Base-by-base conservation (phyloP, 2,888 invertebrate species). In the Hirtodrosophila alboralis region DNA sequence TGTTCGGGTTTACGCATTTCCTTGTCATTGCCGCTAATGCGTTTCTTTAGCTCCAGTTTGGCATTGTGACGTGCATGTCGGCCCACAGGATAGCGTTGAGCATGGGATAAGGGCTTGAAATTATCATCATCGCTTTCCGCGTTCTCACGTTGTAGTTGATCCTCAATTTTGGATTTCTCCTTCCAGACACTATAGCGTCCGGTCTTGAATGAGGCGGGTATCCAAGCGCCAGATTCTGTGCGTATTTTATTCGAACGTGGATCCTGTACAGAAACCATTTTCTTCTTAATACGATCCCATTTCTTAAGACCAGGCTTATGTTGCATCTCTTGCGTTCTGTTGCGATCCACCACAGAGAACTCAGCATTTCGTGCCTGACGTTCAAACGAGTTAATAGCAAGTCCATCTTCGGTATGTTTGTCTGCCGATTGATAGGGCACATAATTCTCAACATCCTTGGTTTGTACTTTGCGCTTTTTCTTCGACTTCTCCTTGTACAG, bases 271-370 rank as follows among this genome's bases (percentile, higher is more conserved):
- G 94, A 92, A 26, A 99, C 95, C 95, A 97, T 98, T 92, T 97
- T 98, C 93, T 98, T 99, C 90, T 96, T 95, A 89, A 97, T 97
- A 41, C 97, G 93, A 91, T 99, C 98, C 99, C 99, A 98, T 88
- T 94, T 94, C 87, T 94, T 93, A 73, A 93, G 90, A 64, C 93
- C 93, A 2, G 92, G 92, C 44, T 92, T 92, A 44, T 92, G 91
- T 26, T 93, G 92, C 58, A 93, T 91, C 18, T 94, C 94, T 73
- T 93, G 92, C 37, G 93, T 94, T 63, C 95, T 95, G 8, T 63
- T 72, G 91, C 98, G 98, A 6, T 94, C 96, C 6, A 93, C 69
- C 74, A 99, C 90, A 88, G 98, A 98, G 70, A 99, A 91, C 76
- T 95, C 94, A 0, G 95, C 96, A 16, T 93, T 93, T 37, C 93